These are phyloP conservation scores for Solen grandis DNA, from an alignment of 1,140 invertebrate genomes.

Conservation along the genomic window DNA sequence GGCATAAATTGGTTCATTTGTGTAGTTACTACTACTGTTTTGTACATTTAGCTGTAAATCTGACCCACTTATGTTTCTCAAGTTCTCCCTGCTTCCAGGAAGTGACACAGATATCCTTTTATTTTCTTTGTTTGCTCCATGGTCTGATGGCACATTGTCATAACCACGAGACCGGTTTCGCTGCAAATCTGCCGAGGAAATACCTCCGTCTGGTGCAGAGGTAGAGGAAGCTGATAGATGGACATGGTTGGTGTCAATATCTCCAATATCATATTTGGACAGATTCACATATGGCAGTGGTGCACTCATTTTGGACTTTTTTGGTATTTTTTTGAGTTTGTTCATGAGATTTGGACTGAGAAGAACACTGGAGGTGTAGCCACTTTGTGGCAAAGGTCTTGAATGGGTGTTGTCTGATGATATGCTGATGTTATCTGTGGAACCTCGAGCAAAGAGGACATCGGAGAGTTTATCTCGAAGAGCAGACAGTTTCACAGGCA, in stretches of 20 bases:
- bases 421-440: constrained; percentile 42
- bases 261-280: constrained; percentile 71
- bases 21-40: constrained; percentile 27
- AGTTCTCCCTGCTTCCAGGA: constrained; percentile 50
- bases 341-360: constrained; percentile 71
- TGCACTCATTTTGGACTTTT: constrained; percentile 67
- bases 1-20: constrained; percentile 67
- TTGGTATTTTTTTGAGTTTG: constrained; percentile 72
- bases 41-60: constrained; percentile 30
- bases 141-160: constrained; percentile 47
- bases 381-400: constrained; percentile 18
- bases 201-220: constrained; percentile 41
- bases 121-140: constrained; percentile 56
- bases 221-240: constrained; percentile 60
- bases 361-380: constrained; percentile 44
- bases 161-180: constrained; percentile 32
- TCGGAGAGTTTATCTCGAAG: neutral
- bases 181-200: constrained; percentile 12
- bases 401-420: constrained; percentile 48
- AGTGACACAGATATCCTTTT: constrained; percentile 43
- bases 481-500: constrained; percentile 52
- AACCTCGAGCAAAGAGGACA: constrained; percentile 1
- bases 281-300: constrained; percentile 77
- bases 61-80: constrained; percentile 37
- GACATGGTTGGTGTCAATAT: constrained; percentile 68